Base-by-base conservation (phyloP, 2,113 vertebrate species). In the Passer montanus region DNA sequence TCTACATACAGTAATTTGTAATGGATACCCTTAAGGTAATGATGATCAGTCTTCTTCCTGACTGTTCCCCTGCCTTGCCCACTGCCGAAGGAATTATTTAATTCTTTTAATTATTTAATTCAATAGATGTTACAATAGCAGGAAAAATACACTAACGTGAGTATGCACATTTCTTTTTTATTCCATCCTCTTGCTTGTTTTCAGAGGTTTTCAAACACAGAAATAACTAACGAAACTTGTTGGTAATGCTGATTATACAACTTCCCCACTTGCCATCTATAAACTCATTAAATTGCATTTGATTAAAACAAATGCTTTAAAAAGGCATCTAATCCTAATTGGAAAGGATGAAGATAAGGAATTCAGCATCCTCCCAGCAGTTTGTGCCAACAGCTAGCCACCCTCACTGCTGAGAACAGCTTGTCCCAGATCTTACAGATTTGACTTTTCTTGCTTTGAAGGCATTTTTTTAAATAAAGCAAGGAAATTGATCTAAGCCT, bases 361-460 rank as follows among this genome's bases (percentile, higher is more conserved):
- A 95, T 90, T 87, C 58, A 80, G 70, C 74, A 91, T 76, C 87
- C 58, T 79, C 70, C 37, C 0, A 1, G 47, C 24, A 76, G 26
- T 50, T 47, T 62, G 84, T 83, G 74, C 77, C 87, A 95, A 87
- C 39, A 91, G 67, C 35, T 76, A 93, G 77, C 82, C 70, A 74
- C 67, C 58, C 72, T 87, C 43, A 50, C 46, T 85, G 33, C 64
- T 70, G 64, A 92, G 88, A 95, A 93, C 90, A 94, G 68, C 33
- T 69, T 37, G 95, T 95, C 92, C 88, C 59, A 80, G 72, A 88
- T 92, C 68, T 84, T 67, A 77, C 63, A 84, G 70, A 86, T 88
- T 80, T 74, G 67, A 82, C 39, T 94, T 69, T 68, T 47, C 20
- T 85, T 90, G 73, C n/a, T 87, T 62, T 22, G 50, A 88, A 47